phyloP scores from a whole-genome alignment of 2,113 vertebrate species.

The Coracopsis vasa region DNA sequence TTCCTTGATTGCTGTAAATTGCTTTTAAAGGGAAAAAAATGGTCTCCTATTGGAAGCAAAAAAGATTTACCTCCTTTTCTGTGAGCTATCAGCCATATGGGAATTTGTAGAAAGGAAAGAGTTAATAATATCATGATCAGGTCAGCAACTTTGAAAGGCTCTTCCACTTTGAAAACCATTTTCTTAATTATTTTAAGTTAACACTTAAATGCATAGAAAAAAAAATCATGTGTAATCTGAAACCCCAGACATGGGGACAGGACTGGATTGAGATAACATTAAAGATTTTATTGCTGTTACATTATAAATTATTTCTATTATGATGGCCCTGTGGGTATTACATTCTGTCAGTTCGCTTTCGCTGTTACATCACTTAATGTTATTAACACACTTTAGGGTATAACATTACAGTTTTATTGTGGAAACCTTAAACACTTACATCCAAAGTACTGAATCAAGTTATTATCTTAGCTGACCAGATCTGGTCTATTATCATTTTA shows the following conservation, averaged over 20 bases:
- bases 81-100: not conserved
- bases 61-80: not conserved
- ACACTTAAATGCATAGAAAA: slow-evolving; percentile 79
- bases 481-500: slow-evolving; percentile 81
- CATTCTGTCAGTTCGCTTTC: slow-evolving; percentile 91
- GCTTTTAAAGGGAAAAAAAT: not conserved
- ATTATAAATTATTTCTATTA: slow-evolving; percentile 99
- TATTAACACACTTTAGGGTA: slow-evolving; percentile 98
- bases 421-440: slow-evolving; percentile 97
- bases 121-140: slow-evolving; percentile 69
- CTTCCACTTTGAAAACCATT: slow-evolving; percentile 81
- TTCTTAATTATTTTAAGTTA: slow-evolving; percentile 93
- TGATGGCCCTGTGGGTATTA: slow-evolving; percentile 84
- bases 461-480: slow-evolving; percentile 88
- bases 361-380: slow-evolving; percentile 96
- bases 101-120: slow-evolving; percentile 57
- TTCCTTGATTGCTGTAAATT: no score
- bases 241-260: slow-evolving; percentile 83
- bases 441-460: slow-evolving; percentile 92
- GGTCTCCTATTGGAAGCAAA: not conserved
- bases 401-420: slow-evolving; percentile 97
- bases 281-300: slow-evolving; percentile 97
- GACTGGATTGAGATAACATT: slow-evolving; percentile 92
- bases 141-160: slow-evolving; percentile 65
- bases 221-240: slow-evolving; percentile 83